These are phyloP conservation scores for Maniola hyperantus DNA, from an alignment of 2,888 invertebrate species.

Conservation along the genomic window DNA sequence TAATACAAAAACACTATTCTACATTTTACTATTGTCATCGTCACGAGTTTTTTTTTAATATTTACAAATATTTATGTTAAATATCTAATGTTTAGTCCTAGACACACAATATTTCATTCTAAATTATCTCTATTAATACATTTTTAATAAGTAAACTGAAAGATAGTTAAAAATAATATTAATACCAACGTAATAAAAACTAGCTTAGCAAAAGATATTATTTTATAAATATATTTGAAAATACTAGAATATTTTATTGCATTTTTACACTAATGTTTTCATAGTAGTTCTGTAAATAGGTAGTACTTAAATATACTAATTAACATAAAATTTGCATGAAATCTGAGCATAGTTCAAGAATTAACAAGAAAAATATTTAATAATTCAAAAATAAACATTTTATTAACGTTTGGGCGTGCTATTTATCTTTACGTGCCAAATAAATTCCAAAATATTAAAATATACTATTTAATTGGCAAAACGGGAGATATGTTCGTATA, in stretches of 20 bases:
- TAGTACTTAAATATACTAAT: not conserved
- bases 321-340: not conserved
- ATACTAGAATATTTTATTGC: constrained; percentile 46
- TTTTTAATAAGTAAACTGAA: too few relatives aligned
- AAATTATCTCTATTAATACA: not conserved
- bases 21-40: constrained; percentile 73
- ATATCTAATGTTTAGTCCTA: constrained; percentile 1
- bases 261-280: constrained; percentile 44
- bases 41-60: constrained; percentile 59
- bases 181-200: not conserved
- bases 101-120: not conserved
- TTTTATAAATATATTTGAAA: constrained; percentile 13
- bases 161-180: not conserved
- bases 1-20: constrained; percentile 44
- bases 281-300: not conserved
- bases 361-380: not conserved
- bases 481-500: constrained; percentile 65
- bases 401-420: not conserved
- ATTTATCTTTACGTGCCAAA: constrained; percentile 9
- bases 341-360: not conserved
- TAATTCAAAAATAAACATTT: not conserved
- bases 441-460: constrained; percentile 49
- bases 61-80: constrained; percentile 43
- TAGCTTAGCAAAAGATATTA: constrained; percentile 3
- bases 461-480: constrained; percentile 75